phyloP scores from a whole-genome alignment of 2,797 vertebrate species.

The Channallabes apus region DNA sequence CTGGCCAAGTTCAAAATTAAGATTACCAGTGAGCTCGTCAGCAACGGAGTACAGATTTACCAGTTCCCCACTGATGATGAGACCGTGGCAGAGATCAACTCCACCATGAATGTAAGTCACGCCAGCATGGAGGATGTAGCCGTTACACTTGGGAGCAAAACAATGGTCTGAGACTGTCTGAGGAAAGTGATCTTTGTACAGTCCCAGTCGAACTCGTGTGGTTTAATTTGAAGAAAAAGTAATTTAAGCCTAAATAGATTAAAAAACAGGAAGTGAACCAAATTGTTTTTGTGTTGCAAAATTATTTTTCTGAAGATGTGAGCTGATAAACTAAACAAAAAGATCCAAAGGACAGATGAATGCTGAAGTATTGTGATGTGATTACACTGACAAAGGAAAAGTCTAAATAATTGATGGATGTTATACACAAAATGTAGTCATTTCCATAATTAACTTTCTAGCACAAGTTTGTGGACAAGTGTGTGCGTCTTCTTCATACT shows the following conservation, averaged over 20 bases:
- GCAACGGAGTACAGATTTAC: conserved; percentile 98
- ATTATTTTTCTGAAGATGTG: not conserved
- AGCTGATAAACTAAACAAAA: not conserved
- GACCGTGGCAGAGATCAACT: conserved; percentile 95
- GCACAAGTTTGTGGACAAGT: not conserved
- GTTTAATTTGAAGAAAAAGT: not conserved
- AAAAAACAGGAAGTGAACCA: not conserved
- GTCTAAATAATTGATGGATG: not conserved
- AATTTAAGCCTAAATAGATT: not conserved
- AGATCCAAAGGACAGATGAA: not conserved
- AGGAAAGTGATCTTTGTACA: not conserved
- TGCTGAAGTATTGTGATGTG: not conserved
- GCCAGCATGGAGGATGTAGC: not conserved
- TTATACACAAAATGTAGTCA: not conserved
- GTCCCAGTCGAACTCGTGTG: not conserved
- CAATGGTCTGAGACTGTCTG: not conserved
- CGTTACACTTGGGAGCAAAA: not conserved
- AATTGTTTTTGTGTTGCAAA: not conserved
- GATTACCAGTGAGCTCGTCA: conserved; percentile 97
- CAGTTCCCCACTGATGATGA: conserved; percentile 98
- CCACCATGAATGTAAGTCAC: conserved; percentile 96
- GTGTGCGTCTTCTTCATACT: not conserved
- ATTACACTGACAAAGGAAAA: not conserved
- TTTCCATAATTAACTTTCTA: not conserved
- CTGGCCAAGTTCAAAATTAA: conserved; percentile 99